A percentile compares a stretch with the other conserved stretches of the same genome.
These are phyloP conservation scores for Stegastes partitus DNA, from an alignment of 2,113 vertebrate species.

Conservation along the genomic window DNA sequence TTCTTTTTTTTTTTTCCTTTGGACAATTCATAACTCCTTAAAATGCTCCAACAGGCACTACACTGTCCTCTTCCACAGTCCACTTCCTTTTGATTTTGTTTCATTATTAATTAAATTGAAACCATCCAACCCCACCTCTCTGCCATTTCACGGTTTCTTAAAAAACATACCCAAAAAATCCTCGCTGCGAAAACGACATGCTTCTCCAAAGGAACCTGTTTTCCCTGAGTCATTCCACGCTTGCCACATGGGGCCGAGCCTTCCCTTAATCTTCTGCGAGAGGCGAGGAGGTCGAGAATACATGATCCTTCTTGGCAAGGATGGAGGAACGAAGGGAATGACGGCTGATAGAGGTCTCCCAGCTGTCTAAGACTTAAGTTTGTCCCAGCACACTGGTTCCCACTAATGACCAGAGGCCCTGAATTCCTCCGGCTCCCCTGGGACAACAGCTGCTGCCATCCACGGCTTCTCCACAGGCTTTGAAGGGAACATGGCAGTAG, in stretches of 20 bases:
- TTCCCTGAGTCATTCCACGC: neutral
- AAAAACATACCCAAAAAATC: conserved; percentile 3
- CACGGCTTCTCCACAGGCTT: conserved; percentile 73
- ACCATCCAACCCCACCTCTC: neutral
- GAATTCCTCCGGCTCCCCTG: conserved; percentile 74
- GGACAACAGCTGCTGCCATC: conserved; percentile 84
- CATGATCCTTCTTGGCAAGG: conserved; percentile 45
- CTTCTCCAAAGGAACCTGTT: neutral
- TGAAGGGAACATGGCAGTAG: conserved; percentile 77
- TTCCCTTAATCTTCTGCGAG: conserved; percentile 32
- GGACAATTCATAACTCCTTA: too few relatives aligned
- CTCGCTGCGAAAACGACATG: neutral
- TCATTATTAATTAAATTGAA: neutral
- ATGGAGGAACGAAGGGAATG: conserved; percentile 47
- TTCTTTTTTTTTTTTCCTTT: too few relatives aligned
- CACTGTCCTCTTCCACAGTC: too few relatives aligned
- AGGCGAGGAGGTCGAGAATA: conserved; percentile 32
- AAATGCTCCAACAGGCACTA: too few relatives aligned
- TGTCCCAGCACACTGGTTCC: conserved; percentile 74
- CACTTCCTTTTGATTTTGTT: too few relatives aligned
- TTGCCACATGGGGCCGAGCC: conserved; percentile 23
- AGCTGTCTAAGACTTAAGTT: conserved; percentile 76
- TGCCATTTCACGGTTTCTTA: neutral
- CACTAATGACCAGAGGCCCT: conserved; percentile 84
- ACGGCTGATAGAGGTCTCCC: conserved; percentile 66